Evolutionary conservation across 2,113 vertebrate species (phyloP).

Genomic region (Amia ocellicauda): DNA sequence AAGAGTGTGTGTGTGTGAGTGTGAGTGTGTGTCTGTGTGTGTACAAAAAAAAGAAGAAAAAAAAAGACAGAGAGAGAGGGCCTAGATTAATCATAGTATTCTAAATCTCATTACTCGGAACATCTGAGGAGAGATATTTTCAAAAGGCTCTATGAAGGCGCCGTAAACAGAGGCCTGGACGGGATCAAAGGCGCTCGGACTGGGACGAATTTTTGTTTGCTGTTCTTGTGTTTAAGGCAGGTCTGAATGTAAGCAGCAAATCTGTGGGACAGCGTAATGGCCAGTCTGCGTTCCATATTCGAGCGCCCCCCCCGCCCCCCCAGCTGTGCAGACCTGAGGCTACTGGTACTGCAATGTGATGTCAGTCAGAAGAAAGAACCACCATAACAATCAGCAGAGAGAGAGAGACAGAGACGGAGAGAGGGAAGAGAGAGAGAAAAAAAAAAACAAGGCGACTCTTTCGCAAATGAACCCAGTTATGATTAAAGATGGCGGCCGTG

Average conservation of each 20-base stretch:
- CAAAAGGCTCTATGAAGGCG: constrained; percentile 63
- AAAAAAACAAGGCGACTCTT: constrained; percentile 59
- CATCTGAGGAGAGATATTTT: constrained; percentile 71
- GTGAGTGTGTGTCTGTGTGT: constrained; percentile 23
- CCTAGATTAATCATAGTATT: constrained; percentile 65
- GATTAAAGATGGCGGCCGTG: constrained; percentile 76
- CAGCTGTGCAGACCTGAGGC: constrained; percentile 72
- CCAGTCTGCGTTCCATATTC: constrained; percentile 71
- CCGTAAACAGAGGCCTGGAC: constrained; percentile 70
- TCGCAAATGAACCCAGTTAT: constrained; percentile 67
- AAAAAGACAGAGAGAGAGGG: too few relatives aligned
- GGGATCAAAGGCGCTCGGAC: constrained; percentile 76
- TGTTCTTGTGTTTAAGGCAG: constrained; percentile 46
- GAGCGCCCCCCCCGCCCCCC: constrained; percentile 58
- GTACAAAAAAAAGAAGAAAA: constrained; percentile 42
- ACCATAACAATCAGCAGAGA: constrained; percentile 52
- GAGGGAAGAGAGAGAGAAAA: constrained; percentile 62
- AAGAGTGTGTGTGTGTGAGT: constrained; percentile 37
- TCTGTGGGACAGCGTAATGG: constrained; percentile 62
- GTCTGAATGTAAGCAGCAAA: constrained; percentile 49
- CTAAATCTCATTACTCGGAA: constrained; percentile 79
- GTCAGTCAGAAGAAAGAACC: constrained; percentile 63
- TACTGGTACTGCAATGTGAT: constrained; percentile 69
- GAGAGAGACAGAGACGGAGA: constrained; percentile 53
- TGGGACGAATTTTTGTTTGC: constrained; percentile 49